Conservation (phyloP, 2,113 vertebrate species). For the Platycercus adscitus region DNA sequence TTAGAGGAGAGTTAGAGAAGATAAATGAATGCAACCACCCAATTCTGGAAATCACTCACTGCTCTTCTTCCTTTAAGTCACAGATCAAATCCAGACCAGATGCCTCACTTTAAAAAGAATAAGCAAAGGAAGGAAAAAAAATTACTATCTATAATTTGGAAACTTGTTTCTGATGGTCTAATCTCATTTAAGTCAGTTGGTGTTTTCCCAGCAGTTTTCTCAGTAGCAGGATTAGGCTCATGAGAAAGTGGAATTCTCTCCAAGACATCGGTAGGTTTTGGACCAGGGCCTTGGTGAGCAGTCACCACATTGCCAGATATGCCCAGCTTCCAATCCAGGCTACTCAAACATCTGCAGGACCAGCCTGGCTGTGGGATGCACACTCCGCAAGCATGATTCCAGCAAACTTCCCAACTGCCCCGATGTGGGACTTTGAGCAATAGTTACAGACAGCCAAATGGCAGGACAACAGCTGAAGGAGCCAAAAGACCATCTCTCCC, state of each 20-base stretch:
- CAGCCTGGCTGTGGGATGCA: neutral
- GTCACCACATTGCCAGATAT: neutral
- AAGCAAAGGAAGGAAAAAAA: neutral
- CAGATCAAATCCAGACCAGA: slow-evolving; percentile 60
- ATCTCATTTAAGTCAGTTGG: neutral
- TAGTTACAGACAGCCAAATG: neutral
- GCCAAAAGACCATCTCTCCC: neutral
- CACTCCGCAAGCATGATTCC: fast-evolving
- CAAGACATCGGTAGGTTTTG: fast-evolving
- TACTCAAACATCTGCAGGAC: neutral
- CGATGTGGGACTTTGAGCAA: neutral
- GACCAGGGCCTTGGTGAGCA: neutral
- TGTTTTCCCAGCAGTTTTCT: slow-evolving; percentile 8
- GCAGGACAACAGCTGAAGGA: neutral
- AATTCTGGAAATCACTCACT: neutral
- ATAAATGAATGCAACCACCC: neutral
- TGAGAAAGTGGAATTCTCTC: neutral
- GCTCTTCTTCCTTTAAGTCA: slow-evolving; percentile 42
- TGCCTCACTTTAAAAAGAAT: slow-evolving; percentile 26
- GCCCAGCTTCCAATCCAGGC: neutral
- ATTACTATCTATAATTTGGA: neutral
- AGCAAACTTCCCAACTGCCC: neutral
- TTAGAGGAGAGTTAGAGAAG: slow-evolving; percentile 7
- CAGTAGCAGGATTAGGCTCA: neutral
- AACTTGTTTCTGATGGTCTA: slow-evolving; percentile 18